phyloP scores from a whole-genome alignment of 2,797 vertebrate species.

The Sebastes steindachneri region DNA sequence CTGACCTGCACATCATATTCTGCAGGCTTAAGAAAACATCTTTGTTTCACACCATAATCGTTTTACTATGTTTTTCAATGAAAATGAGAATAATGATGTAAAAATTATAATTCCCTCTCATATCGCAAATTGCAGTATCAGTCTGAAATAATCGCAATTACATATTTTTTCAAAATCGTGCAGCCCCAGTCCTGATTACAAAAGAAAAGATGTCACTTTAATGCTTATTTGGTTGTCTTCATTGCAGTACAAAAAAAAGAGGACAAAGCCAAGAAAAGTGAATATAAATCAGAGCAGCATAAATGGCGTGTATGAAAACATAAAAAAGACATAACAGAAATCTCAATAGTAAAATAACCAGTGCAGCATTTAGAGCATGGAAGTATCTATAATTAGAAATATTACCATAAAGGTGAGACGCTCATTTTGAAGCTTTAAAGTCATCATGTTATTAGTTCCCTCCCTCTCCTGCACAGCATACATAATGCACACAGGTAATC shows the following conservation, averaged over 20 bases:
- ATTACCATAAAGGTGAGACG: conserved; percentile 3
- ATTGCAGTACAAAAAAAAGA: background rate
- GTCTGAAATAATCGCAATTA: too few species aligned
- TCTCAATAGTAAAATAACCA: background rate
- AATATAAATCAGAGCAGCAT: background rate
- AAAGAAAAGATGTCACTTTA: background rate
- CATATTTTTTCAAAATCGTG: too few species aligned
- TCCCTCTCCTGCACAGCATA: conserved; percentile 45
- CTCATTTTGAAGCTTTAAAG: conserved; percentile 32
- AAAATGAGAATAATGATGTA: too few species aligned
- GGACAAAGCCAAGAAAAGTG: background rate
- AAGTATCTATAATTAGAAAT: conserved; percentile 18
- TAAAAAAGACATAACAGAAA: background rate
- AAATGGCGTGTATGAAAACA: background rate
- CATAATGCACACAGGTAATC: conserved; percentile 75
- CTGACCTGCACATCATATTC: too few species aligned
- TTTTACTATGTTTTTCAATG: too few species aligned
- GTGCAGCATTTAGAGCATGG: background rate
- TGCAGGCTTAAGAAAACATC: too few species aligned
- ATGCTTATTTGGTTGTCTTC: background rate
- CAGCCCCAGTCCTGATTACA: background rate
- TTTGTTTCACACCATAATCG: too few species aligned
- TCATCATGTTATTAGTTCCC: conserved; percentile 30
- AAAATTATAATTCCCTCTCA: too few species aligned
- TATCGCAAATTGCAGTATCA: too few species aligned